Evolutionary conservation across 2,113 vertebrate genomes (phyloP), one percentile per base, ranked within the genome.

Genomic region (Psephotus haematonotus): DNA sequence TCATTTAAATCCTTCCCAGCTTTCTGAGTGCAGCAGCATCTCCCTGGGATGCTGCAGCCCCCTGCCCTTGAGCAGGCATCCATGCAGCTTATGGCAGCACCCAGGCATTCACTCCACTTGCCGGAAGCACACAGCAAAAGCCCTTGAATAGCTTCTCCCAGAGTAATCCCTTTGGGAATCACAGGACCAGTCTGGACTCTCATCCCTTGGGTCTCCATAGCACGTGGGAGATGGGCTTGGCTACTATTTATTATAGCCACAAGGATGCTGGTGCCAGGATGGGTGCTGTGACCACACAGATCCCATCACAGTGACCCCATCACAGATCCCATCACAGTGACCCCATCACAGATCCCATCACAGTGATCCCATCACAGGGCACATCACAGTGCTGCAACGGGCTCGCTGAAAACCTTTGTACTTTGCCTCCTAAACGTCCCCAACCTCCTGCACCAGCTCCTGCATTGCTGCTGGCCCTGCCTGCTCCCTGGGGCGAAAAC

Each of bases 391-490:
- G 46, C 50, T 64, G 68, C 50, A 62, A 7, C 0, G 75, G 29
- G 27, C 76, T 83, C 65, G 33, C 71, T 88, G 71, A 39, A 70
- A 47, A 90, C 29, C 75, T 88, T 64, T 50, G 53, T 55, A 43
- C 79, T 92, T 37, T 39, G 60, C 33, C 3, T 12, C 44, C 77
- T 88, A 86, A 86, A 72, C 62, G 27, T 77, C 57, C 68, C 80
- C 5, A 23, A 27, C 23, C 79, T 88, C 92, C 79, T 78, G 94
- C 76, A 88, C 20, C 5, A 25, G 69, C 72, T 94, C 80, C 84
- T 28, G 59, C 90, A 78, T 88, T 94, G 85, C 93, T 93, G 63
- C 86, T 95, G 88, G 86, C 68, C 87, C 53, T 92, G 49, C 50
- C 76, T 81, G 59, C 80, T 90, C 74, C 78, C 91, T 80, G 63